Evolutionary conservation across 2,797 vertebrate genomes (phyloP).

Genomic region (Jordanella pulchra): DNA sequence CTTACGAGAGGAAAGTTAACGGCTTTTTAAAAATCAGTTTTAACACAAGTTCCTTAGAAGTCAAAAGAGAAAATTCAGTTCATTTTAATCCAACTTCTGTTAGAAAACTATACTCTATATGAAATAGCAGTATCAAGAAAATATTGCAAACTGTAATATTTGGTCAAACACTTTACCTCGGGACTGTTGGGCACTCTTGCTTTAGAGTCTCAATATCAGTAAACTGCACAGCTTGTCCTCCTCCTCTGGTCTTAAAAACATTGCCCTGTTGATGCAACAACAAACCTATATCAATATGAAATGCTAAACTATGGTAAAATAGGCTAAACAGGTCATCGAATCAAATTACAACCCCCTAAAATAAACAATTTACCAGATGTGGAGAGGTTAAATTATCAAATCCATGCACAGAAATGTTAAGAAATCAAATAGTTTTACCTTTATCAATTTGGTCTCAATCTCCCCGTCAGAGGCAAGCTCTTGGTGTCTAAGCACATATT

Average conservation of each 20-base stretch:
- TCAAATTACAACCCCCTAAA: background rate
- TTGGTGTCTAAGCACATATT: conserved; percentile 96
- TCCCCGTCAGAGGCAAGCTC: conserved; percentile 96
- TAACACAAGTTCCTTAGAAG: background rate
- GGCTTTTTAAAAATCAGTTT: background rate
- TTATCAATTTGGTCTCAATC: conserved; percentile 93
- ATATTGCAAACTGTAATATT: background rate
- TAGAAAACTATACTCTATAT: background rate
- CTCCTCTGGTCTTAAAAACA: conserved; percentile 90
- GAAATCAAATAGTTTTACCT: conserved; percentile 80
- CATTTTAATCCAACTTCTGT: background rate
- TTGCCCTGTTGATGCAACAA: conserved; percentile 81
- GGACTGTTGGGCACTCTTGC: conserved; percentile 83
- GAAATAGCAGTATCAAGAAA: background rate
- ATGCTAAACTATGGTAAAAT: background rate
- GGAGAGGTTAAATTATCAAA: conserved; percentile 23
- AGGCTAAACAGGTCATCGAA: background rate
- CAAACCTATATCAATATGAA: background rate
- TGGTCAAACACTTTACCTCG: conserved; percentile 59
- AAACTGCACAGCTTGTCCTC: conserved; percentile 95
- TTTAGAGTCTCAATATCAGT: conserved; percentile 92
- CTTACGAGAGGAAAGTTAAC: too few relatives aligned
- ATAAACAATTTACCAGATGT: conserved; percentile 10
- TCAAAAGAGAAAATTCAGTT: background rate
- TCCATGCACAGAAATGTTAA: conserved; percentile 31